Base-by-base conservation (phyloP, 2,888 invertebrate genomes). In the Muschampia staudingeri region DNA sequence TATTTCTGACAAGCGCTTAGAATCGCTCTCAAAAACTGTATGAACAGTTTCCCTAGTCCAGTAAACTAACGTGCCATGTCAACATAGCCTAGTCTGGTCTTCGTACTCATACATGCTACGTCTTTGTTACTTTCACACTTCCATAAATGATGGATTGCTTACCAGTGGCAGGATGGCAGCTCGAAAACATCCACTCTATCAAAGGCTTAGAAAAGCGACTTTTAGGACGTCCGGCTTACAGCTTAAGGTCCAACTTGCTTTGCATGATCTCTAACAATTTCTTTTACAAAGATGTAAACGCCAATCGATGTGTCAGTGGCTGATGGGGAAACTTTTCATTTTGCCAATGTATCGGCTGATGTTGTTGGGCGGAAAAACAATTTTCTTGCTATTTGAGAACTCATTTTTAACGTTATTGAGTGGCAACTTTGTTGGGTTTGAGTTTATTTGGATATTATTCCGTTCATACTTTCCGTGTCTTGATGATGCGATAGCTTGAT, bases 291-390 rank as follows among this genome's bases (percentile, higher is more conserved):
- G 95, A 96, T 96, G 95, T 95, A 94, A 94, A 95, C 94, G 95
- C 94, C 95, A 95, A 93, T 95, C 95, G 94, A 95, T 92, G 94
- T 95, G 95, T 96, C 96, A 95, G 94, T 93, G 91, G 93, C 89
- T 94, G 95, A 95, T 96, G 93, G 94, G 93, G 91, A 95, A 95
- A 95, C 95, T 96, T 96, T 96, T 95, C 94, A 96, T 96, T 96
- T 95, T 93, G 93, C 90, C 93, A 92, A 93, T 94, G 94, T 94
- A 94, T 93, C 91, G 92, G 86, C 89, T 89, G 91, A 87, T 92
- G 92, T 85, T 88, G 89, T 92, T 91, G 91, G 90, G 91, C 89
- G 91, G 93, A 91, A 93, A 95, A 95, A 95, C 95, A 96, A 96
- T 96, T 96, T 96, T 91, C 93, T 92, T 94, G 91, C 92, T 93